Conservation (phyloP, 2,113 vertebrate genomes). For the Glaucomys volans region DNA sequence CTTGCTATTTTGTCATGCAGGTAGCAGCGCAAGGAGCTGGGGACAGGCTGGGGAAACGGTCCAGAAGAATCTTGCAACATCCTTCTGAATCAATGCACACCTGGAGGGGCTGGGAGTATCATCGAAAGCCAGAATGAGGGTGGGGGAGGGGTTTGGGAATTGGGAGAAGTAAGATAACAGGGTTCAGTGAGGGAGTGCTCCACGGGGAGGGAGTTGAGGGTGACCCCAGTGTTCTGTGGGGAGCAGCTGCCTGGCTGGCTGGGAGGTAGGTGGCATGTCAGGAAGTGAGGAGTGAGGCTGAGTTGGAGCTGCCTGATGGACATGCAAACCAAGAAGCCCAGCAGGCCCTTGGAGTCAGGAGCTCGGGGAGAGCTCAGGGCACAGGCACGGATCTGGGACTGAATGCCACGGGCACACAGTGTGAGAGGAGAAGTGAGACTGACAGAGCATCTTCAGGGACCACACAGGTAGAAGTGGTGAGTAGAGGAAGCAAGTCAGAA, state of each 20-base stretch:
- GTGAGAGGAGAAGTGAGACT: background rate
- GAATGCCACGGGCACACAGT: background rate
- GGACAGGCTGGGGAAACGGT: fast-evolving
- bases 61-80: background rate
- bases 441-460: background rate
- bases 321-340: background rate
- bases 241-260: background rate
- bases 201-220: background rate
- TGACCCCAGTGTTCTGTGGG: too few species aligned
- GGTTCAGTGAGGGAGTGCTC: background rate
- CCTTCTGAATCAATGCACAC: background rate
- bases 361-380: background rate
- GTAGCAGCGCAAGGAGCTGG: background rate
- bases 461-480: fast-evolving
- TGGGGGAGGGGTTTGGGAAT: background rate
- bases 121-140: background rate
- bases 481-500: background rate
- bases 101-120: background rate
- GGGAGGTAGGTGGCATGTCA: background rate
- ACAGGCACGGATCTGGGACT: background rate
- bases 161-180: background rate
- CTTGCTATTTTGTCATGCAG: background rate
- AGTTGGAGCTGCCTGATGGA: background rate
- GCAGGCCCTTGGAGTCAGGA: background rate
- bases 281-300: background rate